Evolutionary conservation across 2,113 vertebrate genomes (phyloP).

Genomic region (Verasper variegatus): DNA sequence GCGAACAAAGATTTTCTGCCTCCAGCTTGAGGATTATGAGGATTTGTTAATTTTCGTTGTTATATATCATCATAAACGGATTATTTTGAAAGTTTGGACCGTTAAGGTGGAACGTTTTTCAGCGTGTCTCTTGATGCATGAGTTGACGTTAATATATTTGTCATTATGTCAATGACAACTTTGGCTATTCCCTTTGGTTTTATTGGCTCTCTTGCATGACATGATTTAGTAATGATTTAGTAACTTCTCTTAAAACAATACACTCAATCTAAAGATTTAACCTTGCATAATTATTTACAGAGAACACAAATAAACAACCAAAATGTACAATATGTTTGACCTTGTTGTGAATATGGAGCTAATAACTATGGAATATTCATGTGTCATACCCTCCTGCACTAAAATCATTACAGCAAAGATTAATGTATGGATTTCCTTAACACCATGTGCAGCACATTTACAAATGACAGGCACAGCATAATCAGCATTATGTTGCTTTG

Average conservation of each 20-base stretch:
- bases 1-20: not conserved
- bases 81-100: not conserved
- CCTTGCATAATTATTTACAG: not conserved
- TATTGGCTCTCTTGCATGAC: not conserved
- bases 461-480: slow-evolving; percentile 62
- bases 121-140: not conserved
- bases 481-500: slow-evolving; percentile 71
- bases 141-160: not conserved
- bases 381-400: slow-evolving; percentile 33
- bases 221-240: too few relatives aligned
- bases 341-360: slow-evolving; percentile 10
- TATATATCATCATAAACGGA: not conserved
- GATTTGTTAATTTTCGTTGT: not conserved
- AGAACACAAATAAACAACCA: slow-evolving; percentile 56
- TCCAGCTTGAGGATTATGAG: not conserved
- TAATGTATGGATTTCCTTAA: slow-evolving; percentile 65
- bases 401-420: slow-evolving; percentile 58
- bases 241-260: too few relatives aligned
- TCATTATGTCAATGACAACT: not conserved
- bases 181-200: not conserved
- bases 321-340: slow-evolving; percentile 50
- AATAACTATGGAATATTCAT: slow-evolving; percentile 68
- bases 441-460: slow-evolving; percentile 59
- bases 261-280: not conserved
- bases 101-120: not conserved